These are phyloP conservation scores for Piprites chloris DNA, from an alignment of 2,113 vertebrate genomes.

Conservation along the genomic window DNA sequence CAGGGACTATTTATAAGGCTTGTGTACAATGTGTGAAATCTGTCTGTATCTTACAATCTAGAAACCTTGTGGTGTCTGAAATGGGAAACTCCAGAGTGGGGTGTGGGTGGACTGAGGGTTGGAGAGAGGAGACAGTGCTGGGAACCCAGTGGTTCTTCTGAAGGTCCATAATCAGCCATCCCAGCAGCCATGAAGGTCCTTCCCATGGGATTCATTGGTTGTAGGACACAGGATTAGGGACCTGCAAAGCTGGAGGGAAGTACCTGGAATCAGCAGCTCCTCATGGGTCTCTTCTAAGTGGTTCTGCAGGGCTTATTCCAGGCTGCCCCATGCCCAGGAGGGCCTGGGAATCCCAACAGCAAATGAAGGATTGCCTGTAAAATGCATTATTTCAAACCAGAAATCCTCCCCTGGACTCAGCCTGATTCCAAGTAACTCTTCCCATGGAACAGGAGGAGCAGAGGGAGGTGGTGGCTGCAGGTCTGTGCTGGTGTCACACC, in stretches of 20 bases:
- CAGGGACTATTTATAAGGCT: neutral
- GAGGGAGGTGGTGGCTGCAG: accelerated
- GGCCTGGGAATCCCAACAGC: neutral
- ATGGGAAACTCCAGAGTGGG: neutral
- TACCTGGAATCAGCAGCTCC: accelerated
- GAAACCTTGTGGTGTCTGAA: neutral
- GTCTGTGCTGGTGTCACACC: neutral
- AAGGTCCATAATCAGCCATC: neutral
- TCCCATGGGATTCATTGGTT: accelerated
- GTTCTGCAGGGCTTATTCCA: accelerated
- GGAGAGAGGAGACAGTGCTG: neutral
- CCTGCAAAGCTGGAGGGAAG: neutral
- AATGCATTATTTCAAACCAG: neutral
- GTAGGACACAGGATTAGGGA: accelerated
- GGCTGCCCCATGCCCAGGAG: neutral
- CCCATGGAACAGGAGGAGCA: neutral
- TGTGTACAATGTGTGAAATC: neutral
- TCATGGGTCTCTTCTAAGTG: accelerated
- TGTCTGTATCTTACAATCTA: neutral
- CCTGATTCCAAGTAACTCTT: accelerated
- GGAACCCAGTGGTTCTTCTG: neutral
- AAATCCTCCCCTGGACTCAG: accelerated
- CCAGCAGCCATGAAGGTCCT: too few relatives aligned
- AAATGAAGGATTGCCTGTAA: neutral
- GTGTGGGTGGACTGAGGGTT: neutral